Conservation (phyloP, 2,888 invertebrate species). For the Oithona nana region DNA sequence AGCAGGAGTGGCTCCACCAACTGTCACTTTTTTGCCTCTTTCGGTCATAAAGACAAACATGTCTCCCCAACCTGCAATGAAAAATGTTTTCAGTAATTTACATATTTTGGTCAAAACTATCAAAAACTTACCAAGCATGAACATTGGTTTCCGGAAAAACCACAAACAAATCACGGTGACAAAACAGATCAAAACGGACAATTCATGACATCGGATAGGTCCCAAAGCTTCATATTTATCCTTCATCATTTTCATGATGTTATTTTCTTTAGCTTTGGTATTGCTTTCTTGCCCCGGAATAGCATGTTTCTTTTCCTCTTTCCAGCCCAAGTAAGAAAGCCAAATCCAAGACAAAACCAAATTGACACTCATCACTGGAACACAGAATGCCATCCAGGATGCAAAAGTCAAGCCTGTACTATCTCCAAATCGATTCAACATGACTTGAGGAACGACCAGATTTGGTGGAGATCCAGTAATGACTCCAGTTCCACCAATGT, state of each 20-base stretch:
- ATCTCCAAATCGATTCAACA: neutral
- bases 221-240: slow-evolving; percentile 58
- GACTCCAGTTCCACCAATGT: slow-evolving; percentile 28
- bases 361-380: slow-evolving; percentile 62
- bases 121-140: slow-evolving; percentile 37
- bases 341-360: slow-evolving; percentile 54
- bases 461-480: slow-evolving; percentile 23
- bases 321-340: slow-evolving; percentile 28
- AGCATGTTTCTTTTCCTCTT: neutral
- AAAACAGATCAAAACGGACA: slow-evolving; percentile 32
- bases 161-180: slow-evolving; percentile 57
- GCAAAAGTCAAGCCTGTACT: slow-evolving; percentile 50
- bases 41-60: slow-evolving; percentile 31
- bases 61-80: slow-evolving; percentile 71
- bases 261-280: neutral
- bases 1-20: slow-evolving; percentile 37
- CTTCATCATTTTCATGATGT: slow-evolving; percentile 37
- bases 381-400: slow-evolving; percentile 66
- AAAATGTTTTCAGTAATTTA: no score
- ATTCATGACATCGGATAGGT: neutral
- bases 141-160: slow-evolving; percentile 72
- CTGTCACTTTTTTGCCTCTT: slow-evolving; percentile 4
- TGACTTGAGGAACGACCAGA: slow-evolving; percentile 1
- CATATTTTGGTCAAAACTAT: no score
- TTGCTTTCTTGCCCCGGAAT: neutral